Conservation (phyloP, 1,140 invertebrate species). For the Bactericera cockerelli region DNA sequence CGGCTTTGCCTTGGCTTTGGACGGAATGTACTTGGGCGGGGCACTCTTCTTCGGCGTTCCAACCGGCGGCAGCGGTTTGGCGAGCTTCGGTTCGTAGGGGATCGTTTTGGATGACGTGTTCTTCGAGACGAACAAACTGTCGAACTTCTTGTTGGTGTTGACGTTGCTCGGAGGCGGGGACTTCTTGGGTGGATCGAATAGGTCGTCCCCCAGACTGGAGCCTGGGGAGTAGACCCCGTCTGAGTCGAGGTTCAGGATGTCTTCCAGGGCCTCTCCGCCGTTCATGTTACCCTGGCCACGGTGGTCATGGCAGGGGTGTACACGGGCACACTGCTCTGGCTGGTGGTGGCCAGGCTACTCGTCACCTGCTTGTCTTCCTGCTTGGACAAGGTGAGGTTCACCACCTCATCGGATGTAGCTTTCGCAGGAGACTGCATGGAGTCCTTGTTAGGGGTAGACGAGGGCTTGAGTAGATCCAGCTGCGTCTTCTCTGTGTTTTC, state of each 20-base stretch:
- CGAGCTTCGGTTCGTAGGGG: conserved; percentile 8
- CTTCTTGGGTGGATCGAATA: conserved; percentile 62
- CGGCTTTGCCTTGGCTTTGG: conserved; percentile 21
- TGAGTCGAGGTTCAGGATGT: conserved; percentile 15
- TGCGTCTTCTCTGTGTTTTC: conserved; percentile 16
- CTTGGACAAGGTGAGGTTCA: background rate
- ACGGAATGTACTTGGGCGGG: conserved; percentile 23
- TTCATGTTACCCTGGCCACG: background rate
- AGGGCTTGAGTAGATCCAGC: conserved; percentile 11
- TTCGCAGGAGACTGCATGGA: conserved; percentile 3
- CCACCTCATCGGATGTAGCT: conserved; percentile 7
- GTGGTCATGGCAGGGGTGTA: background rate
- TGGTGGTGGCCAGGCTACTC: background rate
- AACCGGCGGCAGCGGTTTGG: background rate
- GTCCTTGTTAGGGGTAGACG: conserved; percentile 11
- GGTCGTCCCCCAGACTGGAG: conserved; percentile 32
- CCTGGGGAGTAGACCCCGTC: background rate
- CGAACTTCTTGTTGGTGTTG: conserved; percentile 38
- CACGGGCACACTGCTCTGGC: background rate
- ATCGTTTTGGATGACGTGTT: background rate
- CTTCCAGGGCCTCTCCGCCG: conserved; percentile 17
- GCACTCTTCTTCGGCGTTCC: conserved; percentile 7
- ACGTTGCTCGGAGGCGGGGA: conserved; percentile 18
- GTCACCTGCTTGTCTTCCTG: background rate
- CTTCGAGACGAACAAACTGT: conserved; percentile 34